Evolutionary conservation across 2,113 vertebrate species (phyloP), one percentile per base, ranked within the genome.

Genomic region (Pseudorhombus dupliciocellatus): DNA sequence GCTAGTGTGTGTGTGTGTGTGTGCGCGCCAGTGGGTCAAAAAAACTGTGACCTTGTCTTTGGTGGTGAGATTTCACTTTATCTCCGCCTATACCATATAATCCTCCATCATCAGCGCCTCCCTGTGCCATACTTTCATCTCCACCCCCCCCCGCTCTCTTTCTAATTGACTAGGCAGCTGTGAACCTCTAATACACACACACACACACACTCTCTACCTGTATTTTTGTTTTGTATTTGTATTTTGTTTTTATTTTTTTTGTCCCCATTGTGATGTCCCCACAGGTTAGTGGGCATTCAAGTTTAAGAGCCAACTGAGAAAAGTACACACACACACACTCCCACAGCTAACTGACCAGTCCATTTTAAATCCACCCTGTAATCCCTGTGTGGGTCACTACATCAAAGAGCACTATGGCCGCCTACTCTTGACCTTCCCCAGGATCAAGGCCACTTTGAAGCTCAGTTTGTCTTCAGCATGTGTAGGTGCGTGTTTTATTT

Each of bases 381-480:
- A 83, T 76, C 70, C 68, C 70, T 6, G 5, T 34, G 55, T 61
- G 59, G 89, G 88, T 91, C 87, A 87, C 72, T 34, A 88, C 85
- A 84, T 90, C 89, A 90, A 92, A 91, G 69, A 25, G 48, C 77
- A 26, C 42, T 58, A 61, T 58, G 75, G 80, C 48, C 25, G 61
- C 64, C 81, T 74, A 79, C 74, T 87, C 77, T 87, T 91, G 86
- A 91, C 89, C 84, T 86, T 81, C 66, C 59, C 31, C 21, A 61
- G 48, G 75, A 88, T 88, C 81, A 83, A 91, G 87, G 85, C 81
- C 48, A 79, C 88, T 92, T 91, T 88, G 88, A 92, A 87, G 79
- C 52, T 77, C 16, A 42, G 56, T 60, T 58, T 55, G 40, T 72
- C n/a, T 18, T 61, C 22, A 51, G 50, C 28, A 31, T 58, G 25